These are phyloP conservation scores for Peromyscus maniculatus DNA, from an alignment of 2,113 vertebrate species.

Conservation along the genomic window DNA sequence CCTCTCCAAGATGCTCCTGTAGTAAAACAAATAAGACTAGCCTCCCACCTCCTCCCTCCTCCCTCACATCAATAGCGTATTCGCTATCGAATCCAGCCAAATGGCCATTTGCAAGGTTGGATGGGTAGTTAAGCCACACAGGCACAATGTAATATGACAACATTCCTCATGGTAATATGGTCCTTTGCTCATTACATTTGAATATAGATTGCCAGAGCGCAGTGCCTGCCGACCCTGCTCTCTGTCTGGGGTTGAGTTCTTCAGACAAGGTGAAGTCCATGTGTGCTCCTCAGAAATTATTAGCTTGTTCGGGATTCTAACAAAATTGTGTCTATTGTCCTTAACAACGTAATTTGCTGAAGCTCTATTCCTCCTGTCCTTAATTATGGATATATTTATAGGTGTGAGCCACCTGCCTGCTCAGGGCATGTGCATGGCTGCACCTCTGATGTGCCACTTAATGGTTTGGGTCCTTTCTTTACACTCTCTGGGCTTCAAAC, in stretches of 20 bases:
- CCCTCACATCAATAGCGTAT: not conserved
- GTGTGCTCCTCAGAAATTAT: constrained; percentile 40
- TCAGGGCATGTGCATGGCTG: fast-evolving
- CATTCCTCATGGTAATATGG: constrained; percentile 42
- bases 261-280: constrained; percentile 29
- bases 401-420: constrained; percentile 29
- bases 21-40: constrained; percentile 53
- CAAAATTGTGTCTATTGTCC: constrained; percentile 8
- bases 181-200: constrained; percentile 63
- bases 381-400: constrained; percentile 23
- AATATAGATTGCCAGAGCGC: constrained; percentile 48
- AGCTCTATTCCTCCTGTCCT: not conserved
- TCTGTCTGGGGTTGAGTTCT: constrained; percentile 38
- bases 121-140: constrained; percentile 63
- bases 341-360: constrained; percentile 55
- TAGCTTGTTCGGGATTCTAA: constrained; percentile 3
- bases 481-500: constrained; percentile 40
- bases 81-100: constrained; percentile 54
- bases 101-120: constrained; percentile 69
- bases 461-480: constrained; percentile 15
- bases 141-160: constrained; percentile 40
- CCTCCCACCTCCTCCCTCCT: not conserved
- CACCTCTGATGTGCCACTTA: constrained; percentile 21
- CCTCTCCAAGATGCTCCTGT: not conserved
- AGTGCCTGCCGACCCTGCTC: not conserved